Conservation (phyloP, 2,888 invertebrate genomes). For the Microplitis manilae region DNA sequence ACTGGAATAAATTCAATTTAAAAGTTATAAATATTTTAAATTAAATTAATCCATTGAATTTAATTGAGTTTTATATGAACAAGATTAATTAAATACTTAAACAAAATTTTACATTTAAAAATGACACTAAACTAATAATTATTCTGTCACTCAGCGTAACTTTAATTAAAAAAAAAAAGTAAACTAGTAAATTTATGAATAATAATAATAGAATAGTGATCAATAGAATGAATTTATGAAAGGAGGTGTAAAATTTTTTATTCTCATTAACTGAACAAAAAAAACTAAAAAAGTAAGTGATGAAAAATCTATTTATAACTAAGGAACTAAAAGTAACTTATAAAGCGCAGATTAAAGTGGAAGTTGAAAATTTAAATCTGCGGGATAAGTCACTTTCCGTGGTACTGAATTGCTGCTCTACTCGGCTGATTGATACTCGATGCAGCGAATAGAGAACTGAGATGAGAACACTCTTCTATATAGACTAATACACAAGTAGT, state of each 20-base stretch:
- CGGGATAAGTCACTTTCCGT: conserved; percentile 31
- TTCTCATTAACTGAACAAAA: neutral
- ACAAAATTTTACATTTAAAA: neutral
- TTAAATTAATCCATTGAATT: neutral
- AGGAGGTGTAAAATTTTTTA: neutral
- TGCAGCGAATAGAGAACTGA: conserved; percentile 11
- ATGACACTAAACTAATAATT: neutral
- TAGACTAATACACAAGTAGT: neutral
- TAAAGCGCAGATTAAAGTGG: neutral
- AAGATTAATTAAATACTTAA: neutral
- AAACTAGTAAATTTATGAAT: neutral
- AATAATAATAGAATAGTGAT: neutral
- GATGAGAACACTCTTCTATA: neutral
- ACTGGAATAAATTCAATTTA: no score
- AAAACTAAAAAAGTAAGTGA: neutral
- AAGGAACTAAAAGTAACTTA: neutral
- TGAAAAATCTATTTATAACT: neutral
- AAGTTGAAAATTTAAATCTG: conserved; percentile 30
- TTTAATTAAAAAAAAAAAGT: neutral
- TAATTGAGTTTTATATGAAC: neutral
- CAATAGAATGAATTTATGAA: neutral
- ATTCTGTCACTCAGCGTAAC: neutral
- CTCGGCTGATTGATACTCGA: conserved; percentile 29
- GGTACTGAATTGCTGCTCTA: conserved; percentile 7
- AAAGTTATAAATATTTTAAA: neutral